Percentiles rank a stretch among this genome's conserved stretches.
These are phyloP conservation scores for Erpobdella octoculata DNA, from an alignment of 2,888 invertebrate genomes.

Conservation along the genomic window DNA sequence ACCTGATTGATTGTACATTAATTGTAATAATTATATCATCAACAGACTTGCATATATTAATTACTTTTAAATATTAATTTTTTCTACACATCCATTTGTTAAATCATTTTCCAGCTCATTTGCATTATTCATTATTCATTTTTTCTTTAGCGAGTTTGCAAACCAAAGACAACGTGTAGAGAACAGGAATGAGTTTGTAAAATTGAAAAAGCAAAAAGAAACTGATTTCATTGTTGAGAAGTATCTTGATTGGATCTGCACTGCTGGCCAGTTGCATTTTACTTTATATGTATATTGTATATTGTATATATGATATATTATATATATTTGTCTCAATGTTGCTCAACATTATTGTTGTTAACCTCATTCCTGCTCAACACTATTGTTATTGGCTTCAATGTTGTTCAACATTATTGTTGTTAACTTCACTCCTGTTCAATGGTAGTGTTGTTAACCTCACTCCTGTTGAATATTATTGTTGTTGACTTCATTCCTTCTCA, in stretches of 20 bases:
- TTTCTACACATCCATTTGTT: too few relatives aligned
- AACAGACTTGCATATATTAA: too few relatives aligned
- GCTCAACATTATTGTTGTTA: background rate
- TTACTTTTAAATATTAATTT: too few relatives aligned
- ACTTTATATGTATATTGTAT: background rate
- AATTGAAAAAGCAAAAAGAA: constrained; percentile 92
- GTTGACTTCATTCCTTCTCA: too few relatives aligned
- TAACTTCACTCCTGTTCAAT: background rate
- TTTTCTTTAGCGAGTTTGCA: constrained; percentile 84
- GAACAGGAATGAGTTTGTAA: constrained; percentile 98
- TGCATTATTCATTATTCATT: too few relatives aligned
- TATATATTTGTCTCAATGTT: too few relatives aligned
- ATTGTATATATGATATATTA: too few relatives aligned
- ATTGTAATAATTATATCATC: too few relatives aligned
- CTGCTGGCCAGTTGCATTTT: constrained; percentile 70
- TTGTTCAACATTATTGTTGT: background rate
- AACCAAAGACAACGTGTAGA: constrained; percentile 99
- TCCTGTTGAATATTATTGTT: too few relatives aligned
- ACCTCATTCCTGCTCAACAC: background rate
- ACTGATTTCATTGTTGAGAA: constrained; percentile 95
- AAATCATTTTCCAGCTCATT: too few relatives aligned
- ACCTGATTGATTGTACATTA: too few relatives aligned
- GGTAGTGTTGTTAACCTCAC: background rate
- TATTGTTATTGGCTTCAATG: too few relatives aligned
- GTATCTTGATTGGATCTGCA: constrained; percentile 99